Conservation (phyloP, 2,888 invertebrate genomes). For the Bruchidius siliquastri region DNA sequence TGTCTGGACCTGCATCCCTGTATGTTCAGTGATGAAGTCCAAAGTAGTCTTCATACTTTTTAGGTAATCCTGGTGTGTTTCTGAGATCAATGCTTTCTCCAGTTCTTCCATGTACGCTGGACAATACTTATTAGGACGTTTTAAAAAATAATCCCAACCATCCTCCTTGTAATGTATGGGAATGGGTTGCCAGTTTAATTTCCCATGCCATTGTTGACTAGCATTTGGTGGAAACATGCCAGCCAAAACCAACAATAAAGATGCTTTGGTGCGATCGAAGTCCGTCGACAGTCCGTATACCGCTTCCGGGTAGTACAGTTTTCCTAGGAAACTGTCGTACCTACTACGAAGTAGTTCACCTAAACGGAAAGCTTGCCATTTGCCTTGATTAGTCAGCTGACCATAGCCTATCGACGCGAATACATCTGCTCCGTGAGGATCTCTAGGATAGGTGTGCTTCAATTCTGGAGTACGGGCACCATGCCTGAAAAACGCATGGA, state of each 20-base stretch:
- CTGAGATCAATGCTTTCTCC: constrained; percentile 29
- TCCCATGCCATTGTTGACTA: constrained; percentile 53
- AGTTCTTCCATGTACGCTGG: constrained; percentile 39
- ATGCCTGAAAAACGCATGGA: constrained; percentile 62
- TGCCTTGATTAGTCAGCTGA: constrained; percentile 69
- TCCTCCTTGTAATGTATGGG: constrained; percentile 12
- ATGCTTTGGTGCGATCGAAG: constrained; percentile 67
- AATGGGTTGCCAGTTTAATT: constrained; percentile 64
- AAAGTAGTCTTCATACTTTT: constrained; percentile 8
- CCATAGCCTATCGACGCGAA: constrained; percentile 73
- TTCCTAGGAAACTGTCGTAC: constrained; percentile 58
- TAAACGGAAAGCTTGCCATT: background rate
- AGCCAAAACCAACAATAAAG: constrained; percentile 61
- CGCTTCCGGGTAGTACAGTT: constrained; percentile 51
- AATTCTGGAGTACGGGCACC: constrained; percentile 71
- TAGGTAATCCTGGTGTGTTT: constrained; percentile 8
- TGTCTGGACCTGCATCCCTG: constrained; percentile 31
- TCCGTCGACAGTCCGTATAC: constrained; percentile 63
- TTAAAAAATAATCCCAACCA: constrained; percentile 17
- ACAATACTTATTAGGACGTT: constrained; percentile 39
- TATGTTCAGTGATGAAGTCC: constrained; percentile 32
- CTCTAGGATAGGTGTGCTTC: constrained; percentile 63
- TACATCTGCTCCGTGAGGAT: constrained; percentile 60
- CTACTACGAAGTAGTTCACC: background rate
- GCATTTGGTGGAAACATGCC: constrained; percentile 61